Evolutionary conservation across 2,888 invertebrate species (phyloP).

Genomic region (Galerucella calmariensis): DNA sequence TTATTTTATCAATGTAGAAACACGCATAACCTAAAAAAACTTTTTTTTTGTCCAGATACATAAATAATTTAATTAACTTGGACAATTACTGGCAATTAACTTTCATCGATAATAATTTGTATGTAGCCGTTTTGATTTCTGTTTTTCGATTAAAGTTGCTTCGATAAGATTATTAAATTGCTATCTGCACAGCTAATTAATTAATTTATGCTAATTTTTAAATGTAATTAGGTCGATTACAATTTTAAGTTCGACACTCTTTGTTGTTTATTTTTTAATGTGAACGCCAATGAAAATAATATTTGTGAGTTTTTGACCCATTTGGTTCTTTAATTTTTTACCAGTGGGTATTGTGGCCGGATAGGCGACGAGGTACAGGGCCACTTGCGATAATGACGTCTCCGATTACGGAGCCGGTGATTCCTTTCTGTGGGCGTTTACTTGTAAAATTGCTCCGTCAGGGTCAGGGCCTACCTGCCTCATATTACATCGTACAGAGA

Average conservation of each 20-base stretch:
- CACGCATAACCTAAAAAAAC: background rate
- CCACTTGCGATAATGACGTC: conserved; percentile 54
- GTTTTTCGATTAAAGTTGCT: background rate
- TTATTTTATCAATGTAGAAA: background rate
- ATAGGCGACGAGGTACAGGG: conserved; percentile 31
- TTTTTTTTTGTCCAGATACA: background rate
- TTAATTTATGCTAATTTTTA: background rate
- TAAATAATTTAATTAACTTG: background rate
- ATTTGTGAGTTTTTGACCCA: conserved; percentile 23
- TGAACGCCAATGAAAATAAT: conserved; percentile 14
- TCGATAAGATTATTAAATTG: background rate
- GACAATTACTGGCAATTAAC: background rate
- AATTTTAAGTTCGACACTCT: background rate
- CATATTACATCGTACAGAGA: conserved; percentile 45
- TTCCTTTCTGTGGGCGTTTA: conserved; percentile 58
- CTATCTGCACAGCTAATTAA: background rate
- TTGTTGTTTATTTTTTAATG: background rate
- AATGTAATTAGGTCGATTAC: conserved; percentile 2
- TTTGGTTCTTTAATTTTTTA: conserved; percentile 20
- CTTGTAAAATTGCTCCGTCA: conserved; percentile 60
- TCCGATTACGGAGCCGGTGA: conserved; percentile 57
- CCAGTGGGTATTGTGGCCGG: conserved; percentile 23
- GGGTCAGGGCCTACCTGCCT: conserved; percentile 57
- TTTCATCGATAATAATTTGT: background rate
- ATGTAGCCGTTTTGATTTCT: background rate